Base-by-base conservation (phyloP, 2,113 vertebrate genomes). In the Engystomops pustulosus region DNA sequence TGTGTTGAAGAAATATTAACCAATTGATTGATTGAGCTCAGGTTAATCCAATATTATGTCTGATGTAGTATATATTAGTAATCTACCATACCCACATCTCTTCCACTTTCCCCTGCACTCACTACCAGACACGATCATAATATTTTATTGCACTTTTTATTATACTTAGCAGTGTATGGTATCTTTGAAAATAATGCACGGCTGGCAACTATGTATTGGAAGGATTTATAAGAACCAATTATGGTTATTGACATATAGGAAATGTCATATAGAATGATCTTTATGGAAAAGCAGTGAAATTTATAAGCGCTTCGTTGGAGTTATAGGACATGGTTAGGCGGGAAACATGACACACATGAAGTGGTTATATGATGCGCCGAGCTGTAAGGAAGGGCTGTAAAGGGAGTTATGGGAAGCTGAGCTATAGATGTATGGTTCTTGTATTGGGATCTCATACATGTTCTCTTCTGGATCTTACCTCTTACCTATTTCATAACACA, bases 241-340 rank as follows among this genome's bases (percentile, higher is more conserved):
- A 78, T 25, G 27, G 20, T 15, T 60, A 78, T 78, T 58, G 75
- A 78, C 53, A 4, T 78, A 60, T 60, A 60, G 51, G 53, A 78
- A 60, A 78, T 25, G 75, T 60, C 55, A 60, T 60, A 78, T 23
- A 23, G 51, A 58, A 41, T 78, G 53, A 78, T 60, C 34, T 58
- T 78, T 78, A 78, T 78, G 53, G 51, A 78, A 55, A 53, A 60
- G 75, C 75, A 41, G 32, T 74, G 49, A 78, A 78, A 60, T 78
- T 58, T 78, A 78, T 78, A 78, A 41, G 75, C 53, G 7, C 23
- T 78, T 41, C 18, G 11, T 60, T 25, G 53, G 34, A 60, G n/a
- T 60, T 78, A 41, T 78, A 78, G 75, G 51, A 78, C 20, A 38
- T 60, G 53, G 27, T 78, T 60, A 78, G 51, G n/a, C 25, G n/a